Conservation (phyloP, 64 coral and sea anemone genomes). For the Montipora capricornis region DNA sequence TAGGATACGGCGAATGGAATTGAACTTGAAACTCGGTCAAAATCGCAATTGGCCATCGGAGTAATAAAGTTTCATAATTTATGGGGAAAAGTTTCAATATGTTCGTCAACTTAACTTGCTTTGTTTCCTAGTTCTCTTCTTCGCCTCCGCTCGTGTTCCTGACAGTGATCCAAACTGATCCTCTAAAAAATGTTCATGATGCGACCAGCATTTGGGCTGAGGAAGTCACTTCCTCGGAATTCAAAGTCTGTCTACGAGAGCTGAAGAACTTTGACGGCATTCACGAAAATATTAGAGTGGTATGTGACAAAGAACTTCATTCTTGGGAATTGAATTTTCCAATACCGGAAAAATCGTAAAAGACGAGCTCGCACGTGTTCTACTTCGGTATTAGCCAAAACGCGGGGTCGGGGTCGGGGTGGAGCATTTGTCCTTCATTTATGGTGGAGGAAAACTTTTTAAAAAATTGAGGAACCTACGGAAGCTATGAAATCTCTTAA, state of each 20-base stretch:
- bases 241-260: slow-evolving; percentile 81
- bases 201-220: slow-evolving; percentile 76
- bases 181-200: slow-evolving; percentile 47
- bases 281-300: slow-evolving; percentile 73
- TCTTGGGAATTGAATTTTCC: not conserved
- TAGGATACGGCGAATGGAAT: too few species aligned
- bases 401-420: too few species aligned
- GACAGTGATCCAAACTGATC: slow-evolving; percentile 63
- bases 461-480: too few species aligned
- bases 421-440: too few species aligned
- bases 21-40: too few species aligned
- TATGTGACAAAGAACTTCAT: not conserved
- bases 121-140: slow-evolving; percentile 24
- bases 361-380: too few species aligned
- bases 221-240: slow-evolving; percentile 40
- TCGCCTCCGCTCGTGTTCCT: slow-evolving; percentile 45
- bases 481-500: too few species aligned
- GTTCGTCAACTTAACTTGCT: too few species aligned
- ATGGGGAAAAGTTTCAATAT: not conserved
- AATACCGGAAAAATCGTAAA: too few species aligned
- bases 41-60: not conserved
- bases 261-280: slow-evolving; percentile 87
- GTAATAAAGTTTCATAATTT: not conserved
- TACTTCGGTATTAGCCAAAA: too few species aligned
- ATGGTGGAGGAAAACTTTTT: too few species aligned